Conservation (phyloP, 2,113 vertebrate species). For the Crocuta crocuta region DNA sequence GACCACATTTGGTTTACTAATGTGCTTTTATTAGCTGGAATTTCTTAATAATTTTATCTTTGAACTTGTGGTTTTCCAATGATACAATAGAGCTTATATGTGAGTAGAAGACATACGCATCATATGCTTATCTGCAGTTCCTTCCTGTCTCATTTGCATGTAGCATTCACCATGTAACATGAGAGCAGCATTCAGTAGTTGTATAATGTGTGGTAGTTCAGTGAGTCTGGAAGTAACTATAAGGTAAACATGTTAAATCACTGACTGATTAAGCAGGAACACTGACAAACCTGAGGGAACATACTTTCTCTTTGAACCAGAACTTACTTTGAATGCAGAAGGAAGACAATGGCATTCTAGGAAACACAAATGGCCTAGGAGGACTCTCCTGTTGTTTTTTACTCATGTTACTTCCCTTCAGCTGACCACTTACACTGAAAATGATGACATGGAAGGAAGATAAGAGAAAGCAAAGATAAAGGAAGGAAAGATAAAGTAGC, state of each 20-base stretch:
- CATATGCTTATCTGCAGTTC: rapidly evolving
- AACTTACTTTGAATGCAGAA: background rate
- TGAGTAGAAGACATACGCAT: background rate
- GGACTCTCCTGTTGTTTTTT: background rate
- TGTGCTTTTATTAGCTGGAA: background rate
- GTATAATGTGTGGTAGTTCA: background rate
- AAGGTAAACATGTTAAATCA: background rate
- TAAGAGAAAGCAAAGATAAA: background rate
- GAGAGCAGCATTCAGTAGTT: background rate
- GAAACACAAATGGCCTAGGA: background rate
- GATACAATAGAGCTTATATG: rapidly evolving
- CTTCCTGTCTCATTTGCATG: background rate
- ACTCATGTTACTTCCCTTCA: background rate
- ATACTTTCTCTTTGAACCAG: background rate
- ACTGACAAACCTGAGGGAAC: background rate
- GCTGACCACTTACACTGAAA: background rate
- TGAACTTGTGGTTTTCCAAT: background rate
- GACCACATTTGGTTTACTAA: background rate
- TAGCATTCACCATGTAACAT: rapidly evolving
- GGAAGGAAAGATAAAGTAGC: background rate
- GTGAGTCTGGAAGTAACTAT: background rate
- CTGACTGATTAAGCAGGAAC: background rate
- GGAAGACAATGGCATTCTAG: background rate
- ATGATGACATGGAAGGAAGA: background rate
- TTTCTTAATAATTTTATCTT: background rate